phyloP scores from a whole-genome alignment of 1,140 invertebrate species.

The Conus ventricosus region DNA sequence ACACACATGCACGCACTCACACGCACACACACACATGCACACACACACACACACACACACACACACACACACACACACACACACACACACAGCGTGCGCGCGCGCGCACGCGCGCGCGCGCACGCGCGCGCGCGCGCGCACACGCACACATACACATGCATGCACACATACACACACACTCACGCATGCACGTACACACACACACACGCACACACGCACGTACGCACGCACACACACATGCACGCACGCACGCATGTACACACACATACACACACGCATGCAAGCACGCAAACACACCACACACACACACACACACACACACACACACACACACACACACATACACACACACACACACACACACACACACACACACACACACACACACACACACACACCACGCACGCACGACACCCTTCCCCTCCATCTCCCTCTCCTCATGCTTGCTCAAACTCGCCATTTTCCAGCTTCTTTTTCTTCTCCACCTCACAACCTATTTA shows the following conservation, averaged over 20 bases:
- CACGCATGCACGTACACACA: not conserved
- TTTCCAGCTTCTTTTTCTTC: not conserved
- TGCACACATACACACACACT: not conserved
- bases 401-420: not conserved
- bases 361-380: no score
- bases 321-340: no score
- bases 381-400: slow-evolving; percentile 16
- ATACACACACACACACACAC: no score
- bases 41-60: slow-evolving; percentile 19
- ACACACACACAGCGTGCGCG: not conserved
- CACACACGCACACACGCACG: slow-evolving; percentile 13
- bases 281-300: no score
- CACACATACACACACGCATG: not conserved
- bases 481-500: not conserved
- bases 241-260: not conserved
- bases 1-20: no score
- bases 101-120: not conserved
- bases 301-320: no score
- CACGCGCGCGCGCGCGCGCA: not conserved
- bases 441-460: not conserved
- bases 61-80: slow-evolving; percentile 11
- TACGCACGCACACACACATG: slow-evolving; percentile 10
- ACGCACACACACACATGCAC: no score
- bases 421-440: not conserved
- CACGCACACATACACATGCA: no score